Evolutionary conservation across 2,797 vertebrate species (phyloP).

Genomic region (Graptemys geographica): DNA sequence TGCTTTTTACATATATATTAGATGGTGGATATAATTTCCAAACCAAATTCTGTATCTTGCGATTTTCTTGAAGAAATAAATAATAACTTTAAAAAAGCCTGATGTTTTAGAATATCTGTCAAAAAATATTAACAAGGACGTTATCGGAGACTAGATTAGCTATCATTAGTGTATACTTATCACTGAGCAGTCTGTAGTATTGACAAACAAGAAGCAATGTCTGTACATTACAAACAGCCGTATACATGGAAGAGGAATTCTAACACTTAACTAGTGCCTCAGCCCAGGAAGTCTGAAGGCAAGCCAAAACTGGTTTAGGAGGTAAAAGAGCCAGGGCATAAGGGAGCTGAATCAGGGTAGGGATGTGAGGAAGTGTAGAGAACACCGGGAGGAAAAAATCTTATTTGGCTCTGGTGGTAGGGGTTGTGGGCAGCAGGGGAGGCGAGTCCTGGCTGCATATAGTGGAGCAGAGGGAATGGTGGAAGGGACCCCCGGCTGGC

Average conservation of each 20-base stretch:
- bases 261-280: neutral
- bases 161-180: neutral
- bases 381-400: slow-evolving; percentile 36
- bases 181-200: neutral
- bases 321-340: neutral
- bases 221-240: fast-evolving
- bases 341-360: slow-evolving; percentile 23
- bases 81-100: neutral
- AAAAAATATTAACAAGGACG: neutral
- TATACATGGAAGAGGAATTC: neutral
- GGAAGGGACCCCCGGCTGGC: slow-evolving; percentile 15
- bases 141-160: neutral
- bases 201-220: neutral
- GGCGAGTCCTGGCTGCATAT: slow-evolving; percentile 13
- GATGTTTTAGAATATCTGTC: neutral
- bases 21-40: neutral
- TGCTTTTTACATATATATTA: neutral
- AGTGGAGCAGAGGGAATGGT: neutral
- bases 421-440: neutral
- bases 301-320: neutral
- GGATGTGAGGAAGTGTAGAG: neutral
- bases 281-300: neutral
- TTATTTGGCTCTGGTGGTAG: neutral
- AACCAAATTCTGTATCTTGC: neutral
- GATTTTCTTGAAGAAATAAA: slow-evolving; percentile 26